Percentiles rank a stretch among this genome's conserved stretches.
phyloP scores from a whole-genome alignment of 2,888 invertebrate genomes.

The Caenorhabditis panamensis region DNA sequence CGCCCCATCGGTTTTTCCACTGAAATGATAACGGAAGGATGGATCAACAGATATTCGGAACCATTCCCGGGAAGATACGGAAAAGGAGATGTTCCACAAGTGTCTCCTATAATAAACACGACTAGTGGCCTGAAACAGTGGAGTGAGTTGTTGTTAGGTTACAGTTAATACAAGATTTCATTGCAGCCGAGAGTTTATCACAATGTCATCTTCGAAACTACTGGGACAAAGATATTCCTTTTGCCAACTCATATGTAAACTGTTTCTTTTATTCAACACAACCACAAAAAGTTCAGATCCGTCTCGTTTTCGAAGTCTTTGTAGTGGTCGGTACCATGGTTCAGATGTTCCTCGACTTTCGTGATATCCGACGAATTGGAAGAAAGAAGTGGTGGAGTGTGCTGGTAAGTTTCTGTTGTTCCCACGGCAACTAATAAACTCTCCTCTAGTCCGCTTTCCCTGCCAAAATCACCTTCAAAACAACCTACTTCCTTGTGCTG shows the following conservation, averaged over 20 bases:
- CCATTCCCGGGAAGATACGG: not conserved
- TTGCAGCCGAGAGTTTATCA: conserved; percentile 32
- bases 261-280: not conserved
- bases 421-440: not conserved
- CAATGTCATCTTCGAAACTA: conserved; percentile 65
- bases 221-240: conserved; percentile 41
- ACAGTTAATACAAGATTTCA: not conserved
- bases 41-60: conserved; percentile 30
- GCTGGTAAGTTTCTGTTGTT: conserved; percentile 62
- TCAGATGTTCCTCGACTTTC: conserved; percentile 72
- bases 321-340: conserved; percentile 68
- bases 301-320: conserved; percentile 72
- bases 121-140: conserved; percentile 24
- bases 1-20: conserved; percentile 84
- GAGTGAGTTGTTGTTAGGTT: conserved; percentile 19
- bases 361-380: conserved; percentile 76
- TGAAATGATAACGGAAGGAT: conserved; percentile 72
- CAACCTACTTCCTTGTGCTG: conserved; percentile 92
- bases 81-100: not conserved
- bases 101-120: conserved; percentile 27
- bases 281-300: conserved; percentile 55
- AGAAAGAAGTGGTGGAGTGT: conserved; percentile 86
- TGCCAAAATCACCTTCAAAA: conserved; percentile 93
- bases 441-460: conserved; percentile 86
- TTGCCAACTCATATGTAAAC: conserved; percentile 50